Base-by-base conservation (phyloP, 2,113 vertebrate species). In the Cepphus grylle region DNA sequence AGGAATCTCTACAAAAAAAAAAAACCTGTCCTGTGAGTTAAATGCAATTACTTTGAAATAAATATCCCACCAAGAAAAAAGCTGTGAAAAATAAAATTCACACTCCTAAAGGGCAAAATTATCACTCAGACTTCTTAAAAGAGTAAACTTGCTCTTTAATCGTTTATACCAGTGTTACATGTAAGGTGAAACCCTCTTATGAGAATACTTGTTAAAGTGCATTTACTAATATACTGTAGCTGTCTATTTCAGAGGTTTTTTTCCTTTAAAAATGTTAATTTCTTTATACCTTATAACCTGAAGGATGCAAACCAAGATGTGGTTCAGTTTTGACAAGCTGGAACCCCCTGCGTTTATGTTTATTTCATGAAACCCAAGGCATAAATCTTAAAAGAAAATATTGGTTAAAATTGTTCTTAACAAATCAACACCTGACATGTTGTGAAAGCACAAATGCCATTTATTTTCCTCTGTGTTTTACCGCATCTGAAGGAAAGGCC, bases 101-200 rank as follows among this genome's bases (percentile, higher is more conserved):
- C 94, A 94, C 97, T 97, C 96, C 81, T 85, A 70, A 97, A 96
- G 96, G 97, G 95, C 96, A 96, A 97, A 98, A 98, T 97, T 97
- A 98, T 98, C 98, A 97, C 97, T 97, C 63, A 36, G 88, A 98
- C 92, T 95, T 97, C 96, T 97, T 97, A 98, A 98, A 96, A 97
- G 97, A 97, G 87, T 93, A 96, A 98, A 96, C 93, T 86, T 94
- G 90, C 93, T 97, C 92, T 94, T 96, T 97, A 97, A 95, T 96
- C 34, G 1, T 84, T 95, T 93, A 94, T 96, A 95, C 86, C 25
- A 18, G 69, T 72, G 81, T 80, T 97, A 94, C 65, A 52, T 86
- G 97, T 98, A 98, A 98, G 94, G 65, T 59, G 97, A 98, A 98
- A 98, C 98, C 74, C 97, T 96, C 96, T 95, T 95, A 96, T 85